Evolutionary conservation across 2,113 vertebrate species (phyloP).

Genomic region (Petromus typicus): DNA sequence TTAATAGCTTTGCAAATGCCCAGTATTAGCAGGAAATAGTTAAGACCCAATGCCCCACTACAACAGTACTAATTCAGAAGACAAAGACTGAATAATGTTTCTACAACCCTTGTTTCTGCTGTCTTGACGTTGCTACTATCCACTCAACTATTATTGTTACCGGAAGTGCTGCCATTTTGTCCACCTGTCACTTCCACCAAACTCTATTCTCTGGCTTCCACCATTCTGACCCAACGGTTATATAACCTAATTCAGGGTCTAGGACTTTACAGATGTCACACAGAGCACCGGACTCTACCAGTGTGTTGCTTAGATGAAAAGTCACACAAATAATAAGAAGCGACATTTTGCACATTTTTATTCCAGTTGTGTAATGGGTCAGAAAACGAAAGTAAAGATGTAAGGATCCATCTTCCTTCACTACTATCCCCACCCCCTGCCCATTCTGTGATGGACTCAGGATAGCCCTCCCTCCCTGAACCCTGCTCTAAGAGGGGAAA

Average conservation of each 20-base stretch:
- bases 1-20: conserved; percentile 8
- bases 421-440: neutral
- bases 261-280: neutral
- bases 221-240: neutral
- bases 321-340: neutral
- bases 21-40: neutral
- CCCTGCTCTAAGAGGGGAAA: neutral
- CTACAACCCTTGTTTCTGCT: neutral
- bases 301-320: neutral
- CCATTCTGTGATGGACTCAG: neutral
- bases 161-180: neutral
- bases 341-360: neutral
- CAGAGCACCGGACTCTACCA: neutral
- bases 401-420: neutral
- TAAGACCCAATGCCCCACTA: neutral
- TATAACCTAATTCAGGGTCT: neutral
- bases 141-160: neutral
- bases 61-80: neutral
- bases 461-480: neutral
- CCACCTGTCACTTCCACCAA: neutral
- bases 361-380: neutral
- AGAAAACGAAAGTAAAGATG: neutral
- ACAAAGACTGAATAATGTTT: neutral
- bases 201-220: neutral
- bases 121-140: neutral